phyloP scores from a whole-genome alignment of 2,797 vertebrate genomes.

The Microctenopoma steveboyesi region DNA sequence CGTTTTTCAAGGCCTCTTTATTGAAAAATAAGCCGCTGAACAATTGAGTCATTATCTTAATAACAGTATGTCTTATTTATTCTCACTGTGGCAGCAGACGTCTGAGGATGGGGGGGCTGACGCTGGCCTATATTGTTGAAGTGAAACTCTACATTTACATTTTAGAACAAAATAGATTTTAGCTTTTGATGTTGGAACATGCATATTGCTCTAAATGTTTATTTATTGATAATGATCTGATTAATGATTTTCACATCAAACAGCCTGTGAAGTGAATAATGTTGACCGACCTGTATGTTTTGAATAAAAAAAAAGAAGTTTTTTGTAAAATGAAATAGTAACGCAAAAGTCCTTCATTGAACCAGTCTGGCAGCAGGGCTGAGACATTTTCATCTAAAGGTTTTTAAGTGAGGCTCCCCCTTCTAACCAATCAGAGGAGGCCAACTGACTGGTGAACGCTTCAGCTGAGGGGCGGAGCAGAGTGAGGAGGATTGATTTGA shows the following conservation, averaged over 20 bases:
- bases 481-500: no score
- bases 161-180: background rate
- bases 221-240: no score
- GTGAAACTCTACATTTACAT: background rate
- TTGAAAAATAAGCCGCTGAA: slow-evolving; percentile 1
- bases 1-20: background rate
- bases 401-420: no score
- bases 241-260: no score
- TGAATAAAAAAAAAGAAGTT: background rate
- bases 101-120: background rate
- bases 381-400: no score
- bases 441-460: no score
- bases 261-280: no score
- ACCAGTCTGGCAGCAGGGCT: no score
- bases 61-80: background rate
- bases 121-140: background rate
- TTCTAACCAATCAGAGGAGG: no score
- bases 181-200: background rate
- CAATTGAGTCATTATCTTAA: background rate
- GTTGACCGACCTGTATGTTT: background rate
- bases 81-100: background rate
- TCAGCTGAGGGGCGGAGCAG: no score
- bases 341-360: no score
- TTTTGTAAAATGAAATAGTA: no score
- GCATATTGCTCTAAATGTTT: background rate